Conservation (phyloP, 2,888 invertebrate genomes). For the Liposcelis brunnea region DNA sequence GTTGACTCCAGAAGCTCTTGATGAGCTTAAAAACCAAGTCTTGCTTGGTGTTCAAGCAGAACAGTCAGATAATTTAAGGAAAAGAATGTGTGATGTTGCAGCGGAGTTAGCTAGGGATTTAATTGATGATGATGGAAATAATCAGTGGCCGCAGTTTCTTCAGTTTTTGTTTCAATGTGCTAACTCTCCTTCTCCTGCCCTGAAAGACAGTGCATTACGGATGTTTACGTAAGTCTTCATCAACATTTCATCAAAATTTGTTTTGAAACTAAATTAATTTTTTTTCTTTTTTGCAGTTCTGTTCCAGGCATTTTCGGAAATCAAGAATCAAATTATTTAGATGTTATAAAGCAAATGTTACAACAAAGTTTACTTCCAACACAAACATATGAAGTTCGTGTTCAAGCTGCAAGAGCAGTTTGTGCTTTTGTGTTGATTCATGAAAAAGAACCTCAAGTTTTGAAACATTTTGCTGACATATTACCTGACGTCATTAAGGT, state of each 20-base stretch:
- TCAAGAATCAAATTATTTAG: constrained; percentile 77
- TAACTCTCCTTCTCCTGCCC: constrained; percentile 57
- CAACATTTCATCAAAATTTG: no score
- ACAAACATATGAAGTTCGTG: constrained; percentile 51
- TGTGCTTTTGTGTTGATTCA: constrained; percentile 81
- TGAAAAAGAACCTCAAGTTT: constrained; percentile 80
- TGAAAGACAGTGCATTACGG: constrained; percentile 84
- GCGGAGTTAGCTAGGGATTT: constrained; percentile 92
- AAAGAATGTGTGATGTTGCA: constrained; percentile 84
- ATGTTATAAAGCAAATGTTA: constrained; percentile 90
- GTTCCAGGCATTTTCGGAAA: constrained; percentile 96
- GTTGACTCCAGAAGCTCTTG: constrained; percentile 65
- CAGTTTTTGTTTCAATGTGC: constrained; percentile 91
- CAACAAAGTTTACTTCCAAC: constrained; percentile 59
- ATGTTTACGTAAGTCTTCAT: constrained; percentile 65
- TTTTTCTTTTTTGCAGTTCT: constrained; percentile 35
- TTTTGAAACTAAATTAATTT: constrained; percentile 1
- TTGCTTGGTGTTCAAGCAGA: constrained; percentile 70
- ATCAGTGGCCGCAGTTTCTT: constrained; percentile 92
- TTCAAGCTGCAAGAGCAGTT: constrained; percentile 68
- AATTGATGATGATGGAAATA: constrained; percentile 88
- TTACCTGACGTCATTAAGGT: constrained; percentile 61
- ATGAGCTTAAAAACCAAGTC: constrained; percentile 71
- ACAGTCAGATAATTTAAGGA: constrained; percentile 56
- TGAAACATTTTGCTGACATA: constrained; percentile 75